Evolutionary conservation across 37 sponge, comb jelly and placozoan genomes (phyloP).

Genomic region (Lycopodina hypogea): DNA sequence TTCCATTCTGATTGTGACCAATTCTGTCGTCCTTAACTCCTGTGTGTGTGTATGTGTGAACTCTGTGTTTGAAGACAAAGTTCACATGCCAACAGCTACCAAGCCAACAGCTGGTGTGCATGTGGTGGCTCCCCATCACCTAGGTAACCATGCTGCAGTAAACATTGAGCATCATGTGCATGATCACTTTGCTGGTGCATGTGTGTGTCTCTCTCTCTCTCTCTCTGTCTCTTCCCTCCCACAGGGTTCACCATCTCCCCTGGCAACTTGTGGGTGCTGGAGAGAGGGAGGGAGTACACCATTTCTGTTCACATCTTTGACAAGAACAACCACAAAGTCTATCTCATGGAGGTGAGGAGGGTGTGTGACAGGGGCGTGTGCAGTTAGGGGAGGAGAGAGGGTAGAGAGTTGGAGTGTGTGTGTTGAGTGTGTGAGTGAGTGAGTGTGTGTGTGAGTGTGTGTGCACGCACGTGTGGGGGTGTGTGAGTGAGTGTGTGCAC

Average conservation of each 20-base stretch:
- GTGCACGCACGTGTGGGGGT: too few species aligned
- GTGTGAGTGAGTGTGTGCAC: too few species aligned
- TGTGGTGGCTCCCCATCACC: slow-evolving; percentile 73
- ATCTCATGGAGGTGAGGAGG: slow-evolving; percentile 55
- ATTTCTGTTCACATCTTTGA: slow-evolving; percentile 77
- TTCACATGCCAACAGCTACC: slow-evolving; percentile 48
- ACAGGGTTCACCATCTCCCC: slow-evolving; percentile 62
- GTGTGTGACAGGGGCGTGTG: neutral
- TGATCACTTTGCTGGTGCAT: neutral
- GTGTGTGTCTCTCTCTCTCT: neutral
- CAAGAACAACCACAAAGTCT: slow-evolving; percentile 58
- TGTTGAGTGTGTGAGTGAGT: neutral
- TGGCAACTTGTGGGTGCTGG: slow-evolving; percentile 73
- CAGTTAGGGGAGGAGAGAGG: neutral
- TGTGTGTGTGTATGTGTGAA: too few species aligned
- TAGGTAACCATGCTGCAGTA: slow-evolving; percentile 38
- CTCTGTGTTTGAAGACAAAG: slow-evolving; percentile 41
- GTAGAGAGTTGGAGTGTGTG: neutral
- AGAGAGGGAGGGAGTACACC: slow-evolving; percentile 60
- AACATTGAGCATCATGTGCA: too few species aligned
- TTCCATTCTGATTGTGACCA: neutral
- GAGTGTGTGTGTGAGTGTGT: neutral
- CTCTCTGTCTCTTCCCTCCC: neutral
- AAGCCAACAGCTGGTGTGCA: slow-evolving; percentile 68
- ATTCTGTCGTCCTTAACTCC: too few species aligned